phyloP scores from a whole-genome alignment of 2,888 invertebrate genomes.

The Urechis unicinctus region DNA sequence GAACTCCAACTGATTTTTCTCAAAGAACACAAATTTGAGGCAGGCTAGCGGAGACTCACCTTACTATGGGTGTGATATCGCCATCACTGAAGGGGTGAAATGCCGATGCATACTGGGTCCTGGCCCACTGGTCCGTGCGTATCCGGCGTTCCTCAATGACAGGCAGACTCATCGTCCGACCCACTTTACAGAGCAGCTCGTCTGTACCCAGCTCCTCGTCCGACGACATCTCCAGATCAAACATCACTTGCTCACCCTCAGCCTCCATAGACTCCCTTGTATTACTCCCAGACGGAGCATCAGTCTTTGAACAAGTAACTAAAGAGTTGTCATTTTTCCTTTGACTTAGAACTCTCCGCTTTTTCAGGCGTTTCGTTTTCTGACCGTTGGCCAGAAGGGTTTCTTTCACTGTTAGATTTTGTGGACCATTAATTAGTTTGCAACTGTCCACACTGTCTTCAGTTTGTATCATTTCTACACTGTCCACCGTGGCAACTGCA shows the following conservation, averaged over 20 bases:
- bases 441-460: too few relatives aligned
- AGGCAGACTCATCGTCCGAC: slow-evolving; percentile 14
- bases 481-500: not conserved
- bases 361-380: not conserved
- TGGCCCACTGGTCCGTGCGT: slow-evolving; percentile 22
- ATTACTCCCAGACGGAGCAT: too few relatives aligned
- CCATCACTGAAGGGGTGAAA: slow-evolving; percentile 86
- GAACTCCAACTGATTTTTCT: too few relatives aligned
- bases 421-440: too few relatives aligned
- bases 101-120: slow-evolving; percentile 21
- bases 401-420: too few relatives aligned
- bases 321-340: too few relatives aligned
- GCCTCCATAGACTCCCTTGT: too few relatives aligned
- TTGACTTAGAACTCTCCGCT: too few relatives aligned
- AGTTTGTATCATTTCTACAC: too few relatives aligned
- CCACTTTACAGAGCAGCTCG: slow-evolving; percentile 7
- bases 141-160: not conserved
- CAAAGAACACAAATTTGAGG: too few relatives aligned
- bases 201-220: slow-evolving; percentile 30
- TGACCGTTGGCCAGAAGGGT: not conserved
- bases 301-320: too few relatives aligned
- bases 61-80: slow-evolving; percentile 68
- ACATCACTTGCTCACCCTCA: slow-evolving; percentile 22
- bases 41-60: too few relatives aligned
- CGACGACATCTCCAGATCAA: slow-evolving; percentile 40